phyloP scores from a whole-genome alignment of 2,113 vertebrate genomes.

The Chloropsis hardwickii region DNA sequence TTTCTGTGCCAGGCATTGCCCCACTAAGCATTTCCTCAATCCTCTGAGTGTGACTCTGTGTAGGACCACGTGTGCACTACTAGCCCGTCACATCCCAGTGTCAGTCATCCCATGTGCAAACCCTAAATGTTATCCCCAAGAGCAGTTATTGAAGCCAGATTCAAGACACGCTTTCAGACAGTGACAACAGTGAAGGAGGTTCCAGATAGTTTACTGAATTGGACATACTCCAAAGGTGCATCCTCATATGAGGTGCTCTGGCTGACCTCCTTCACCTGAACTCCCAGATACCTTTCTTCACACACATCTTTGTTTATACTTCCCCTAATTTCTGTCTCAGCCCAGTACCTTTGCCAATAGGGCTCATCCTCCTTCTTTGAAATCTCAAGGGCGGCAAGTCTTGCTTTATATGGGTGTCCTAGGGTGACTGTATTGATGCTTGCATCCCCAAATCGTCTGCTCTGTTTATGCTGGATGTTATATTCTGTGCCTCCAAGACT shows the following conservation, averaged over 20 bases:
- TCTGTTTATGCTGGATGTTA: too few relatives aligned
- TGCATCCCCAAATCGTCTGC: too few relatives aligned
- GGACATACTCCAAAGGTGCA: not conserved
- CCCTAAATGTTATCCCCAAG: too few relatives aligned
- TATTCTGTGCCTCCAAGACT: too few relatives aligned
- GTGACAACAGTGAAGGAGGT: not conserved
- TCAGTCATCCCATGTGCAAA: not conserved
- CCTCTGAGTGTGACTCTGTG: not conserved
- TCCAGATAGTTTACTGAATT: not conserved
- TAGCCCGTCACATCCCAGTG: not conserved
- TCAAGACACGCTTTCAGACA: not conserved
- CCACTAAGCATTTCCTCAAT: not conserved
- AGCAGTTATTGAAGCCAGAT: not conserved
- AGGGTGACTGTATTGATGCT: too few relatives aligned
- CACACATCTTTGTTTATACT: not conserved
- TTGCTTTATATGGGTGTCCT: not conserved
- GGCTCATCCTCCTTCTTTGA: not conserved
- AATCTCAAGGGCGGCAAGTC: not conserved
- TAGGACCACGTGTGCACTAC: not conserved
- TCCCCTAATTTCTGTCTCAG: not conserved
- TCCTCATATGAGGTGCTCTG: not conserved
- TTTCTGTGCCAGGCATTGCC: not conserved
- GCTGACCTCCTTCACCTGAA: not conserved
- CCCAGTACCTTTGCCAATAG: not conserved
- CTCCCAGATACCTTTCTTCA: not conserved